Conservation (phyloP, 2,113 vertebrate species). For the Pardalotus punctatus region DNA sequence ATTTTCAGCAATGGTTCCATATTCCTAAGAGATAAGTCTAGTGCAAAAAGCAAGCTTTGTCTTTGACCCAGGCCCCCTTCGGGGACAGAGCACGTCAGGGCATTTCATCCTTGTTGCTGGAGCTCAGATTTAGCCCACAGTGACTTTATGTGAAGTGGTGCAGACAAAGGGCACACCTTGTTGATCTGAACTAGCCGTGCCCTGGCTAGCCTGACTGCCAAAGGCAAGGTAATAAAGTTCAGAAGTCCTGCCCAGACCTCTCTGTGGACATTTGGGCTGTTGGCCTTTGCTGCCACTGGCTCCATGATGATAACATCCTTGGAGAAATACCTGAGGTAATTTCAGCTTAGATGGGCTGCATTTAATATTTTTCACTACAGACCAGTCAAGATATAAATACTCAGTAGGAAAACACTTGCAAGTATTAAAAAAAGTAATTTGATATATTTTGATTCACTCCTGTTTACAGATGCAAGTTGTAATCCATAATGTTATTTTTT, state of each 20-base stretch:
- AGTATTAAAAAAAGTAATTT: not conserved
- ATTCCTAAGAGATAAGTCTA: not conserved
- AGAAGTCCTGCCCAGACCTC: not conserved
- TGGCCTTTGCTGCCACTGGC: not conserved
- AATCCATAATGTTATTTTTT: not conserved
- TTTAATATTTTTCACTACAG: not conserved
- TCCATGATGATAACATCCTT: not conserved
- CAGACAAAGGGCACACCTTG: not conserved
- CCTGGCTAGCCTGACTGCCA: not conserved
- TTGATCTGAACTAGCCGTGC: not conserved
- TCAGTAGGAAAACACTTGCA: not conserved
- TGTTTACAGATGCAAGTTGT: not conserved
- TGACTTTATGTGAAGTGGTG: not conserved
- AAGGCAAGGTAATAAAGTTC: not conserved
- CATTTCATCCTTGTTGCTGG: not conserved
- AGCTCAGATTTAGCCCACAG: not conserved
- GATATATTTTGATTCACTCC: not conserved
- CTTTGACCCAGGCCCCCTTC: not conserved
- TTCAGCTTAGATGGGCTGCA: not conserved
- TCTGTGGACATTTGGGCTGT: not conserved
- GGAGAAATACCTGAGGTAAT: not conserved
- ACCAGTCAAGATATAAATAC: not conserved
- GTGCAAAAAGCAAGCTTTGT: not conserved
- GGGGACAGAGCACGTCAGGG: not conserved
- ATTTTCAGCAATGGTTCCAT: not conserved